These are phyloP conservation scores for Chrysopilus asiliformis DNA, from an alignment of 2,888 invertebrate genomes.

Conservation along the genomic window DNA sequence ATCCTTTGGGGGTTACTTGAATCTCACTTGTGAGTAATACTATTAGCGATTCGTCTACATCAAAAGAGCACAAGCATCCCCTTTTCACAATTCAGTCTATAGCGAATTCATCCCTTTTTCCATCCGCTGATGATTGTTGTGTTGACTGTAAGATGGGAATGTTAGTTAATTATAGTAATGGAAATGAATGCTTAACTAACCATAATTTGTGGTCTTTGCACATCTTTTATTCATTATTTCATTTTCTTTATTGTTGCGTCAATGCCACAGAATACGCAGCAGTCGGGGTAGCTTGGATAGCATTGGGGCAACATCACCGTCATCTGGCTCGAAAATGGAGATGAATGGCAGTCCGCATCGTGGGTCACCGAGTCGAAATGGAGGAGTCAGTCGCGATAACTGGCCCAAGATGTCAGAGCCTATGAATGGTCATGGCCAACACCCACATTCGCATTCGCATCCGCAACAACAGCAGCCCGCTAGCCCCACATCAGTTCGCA, in stretches of 20 bases:
- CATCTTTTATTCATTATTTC: background rate
- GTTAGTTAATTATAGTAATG: constrained; percentile 1
- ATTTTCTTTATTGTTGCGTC: constrained; percentile 6
- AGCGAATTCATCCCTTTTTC: too few relatives aligned
- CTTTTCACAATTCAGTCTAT: too few relatives aligned
- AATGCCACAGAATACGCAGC: constrained; percentile 34
- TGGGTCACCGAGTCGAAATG: constrained; percentile 21
- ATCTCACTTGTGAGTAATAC: too few relatives aligned
- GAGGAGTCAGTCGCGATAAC: constrained; percentile 27
- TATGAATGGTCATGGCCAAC: constrained; percentile 17
- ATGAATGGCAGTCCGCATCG: constrained; percentile 20
- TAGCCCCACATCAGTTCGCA: constrained; percentile 31
- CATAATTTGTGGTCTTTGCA: too few relatives aligned
- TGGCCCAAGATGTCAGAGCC: constrained; percentile 36
- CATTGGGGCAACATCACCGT: constrained; percentile 31
- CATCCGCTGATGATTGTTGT: background rate
- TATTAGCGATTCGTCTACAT: too few relatives aligned
- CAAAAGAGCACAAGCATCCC: constrained; percentile 1
- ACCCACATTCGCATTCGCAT: background rate
- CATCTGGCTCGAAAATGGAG: constrained; percentile 23
- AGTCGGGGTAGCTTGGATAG: constrained; percentile 36
- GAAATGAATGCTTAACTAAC: background rate
- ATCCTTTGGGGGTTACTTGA: too few relatives aligned
- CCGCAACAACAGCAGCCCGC: too few relatives aligned
- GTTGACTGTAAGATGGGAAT: background rate